phyloP scores from a whole-genome alignment of 2,797 vertebrate species.

The Nyctalus aviator region DNA sequence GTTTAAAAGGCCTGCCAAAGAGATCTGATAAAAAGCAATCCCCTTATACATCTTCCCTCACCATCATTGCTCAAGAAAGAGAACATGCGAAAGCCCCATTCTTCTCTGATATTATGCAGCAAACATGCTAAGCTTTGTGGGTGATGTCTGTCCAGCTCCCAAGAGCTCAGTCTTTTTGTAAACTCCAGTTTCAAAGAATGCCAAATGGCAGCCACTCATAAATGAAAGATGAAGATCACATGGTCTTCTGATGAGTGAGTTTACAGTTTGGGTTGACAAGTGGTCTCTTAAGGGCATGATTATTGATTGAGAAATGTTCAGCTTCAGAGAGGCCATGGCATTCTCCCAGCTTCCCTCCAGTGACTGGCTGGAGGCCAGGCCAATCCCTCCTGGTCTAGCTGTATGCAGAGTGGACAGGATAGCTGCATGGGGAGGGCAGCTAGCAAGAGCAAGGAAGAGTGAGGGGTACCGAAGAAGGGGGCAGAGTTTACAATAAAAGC shows the following conservation, averaged over 20 bases:
- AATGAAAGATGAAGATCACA: neutral
- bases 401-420: too few species aligned
- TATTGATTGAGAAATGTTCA: neutral
- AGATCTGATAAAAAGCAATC: conserved; percentile 13
- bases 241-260: neutral
- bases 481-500: too few species aligned
- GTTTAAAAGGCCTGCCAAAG: neutral
- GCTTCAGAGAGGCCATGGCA: neutral
- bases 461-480: neutral
- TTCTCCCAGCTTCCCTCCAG: neutral
- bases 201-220: neutral
- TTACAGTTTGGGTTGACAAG: neutral
- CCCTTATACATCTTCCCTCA: neutral
- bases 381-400: neutral
- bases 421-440: neutral
- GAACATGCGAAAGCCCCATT: neutral
- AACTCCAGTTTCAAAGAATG: conserved; percentile 2
- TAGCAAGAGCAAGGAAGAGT: neutral
- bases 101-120: neutral
- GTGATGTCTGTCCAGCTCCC: neutral
- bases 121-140: neutral
- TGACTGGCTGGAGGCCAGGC: neutral
- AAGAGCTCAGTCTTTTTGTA: neutral
- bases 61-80: neutral
- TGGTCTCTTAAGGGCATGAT: neutral